Evolutionary conservation across 2,797 vertebrate genomes (phyloP).

Genomic region (Epinephelus coioides): DNA sequence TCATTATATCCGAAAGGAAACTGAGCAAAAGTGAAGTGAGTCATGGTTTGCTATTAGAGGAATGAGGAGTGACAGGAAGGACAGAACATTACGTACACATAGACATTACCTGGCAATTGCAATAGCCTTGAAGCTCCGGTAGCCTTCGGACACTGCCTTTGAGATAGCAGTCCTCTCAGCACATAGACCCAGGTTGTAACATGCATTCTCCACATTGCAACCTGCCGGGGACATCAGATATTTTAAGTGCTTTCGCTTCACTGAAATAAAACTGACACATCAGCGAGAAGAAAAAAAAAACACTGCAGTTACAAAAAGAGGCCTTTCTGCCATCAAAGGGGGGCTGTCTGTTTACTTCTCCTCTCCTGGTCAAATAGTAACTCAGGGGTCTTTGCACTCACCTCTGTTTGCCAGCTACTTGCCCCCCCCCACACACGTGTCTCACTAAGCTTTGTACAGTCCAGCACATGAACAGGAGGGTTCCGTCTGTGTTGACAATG

Average conservation of each 20-base stretch:
- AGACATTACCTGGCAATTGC: conserved; percentile 89
- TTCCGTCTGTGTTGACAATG: conserved; percentile 29
- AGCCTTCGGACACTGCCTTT: conserved; percentile 92
- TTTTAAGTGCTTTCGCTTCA: not conserved
- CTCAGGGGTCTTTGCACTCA: conserved; percentile 49
- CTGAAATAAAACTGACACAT: not conserved
- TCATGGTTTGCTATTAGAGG: not conserved
- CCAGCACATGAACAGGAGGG: conserved; percentile 3
- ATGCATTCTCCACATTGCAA: conserved; percentile 95
- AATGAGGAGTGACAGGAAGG: not conserved
- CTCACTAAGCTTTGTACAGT: conserved; percentile 22
- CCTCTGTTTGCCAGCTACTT: conserved; percentile 38
- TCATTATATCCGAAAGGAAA: not conserved
- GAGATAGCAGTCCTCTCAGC: conserved; percentile 91
- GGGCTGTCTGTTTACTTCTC: conserved; percentile 8
- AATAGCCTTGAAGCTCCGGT: conserved; percentile 90
- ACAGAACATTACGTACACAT: not conserved
- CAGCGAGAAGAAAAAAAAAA: not conserved
- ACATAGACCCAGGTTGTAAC: conserved; percentile 89
- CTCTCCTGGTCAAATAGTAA: conserved; percentile 38
- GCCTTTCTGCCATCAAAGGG: not conserved
- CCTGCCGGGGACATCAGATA: conserved; percentile 78
- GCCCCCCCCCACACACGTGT: conserved; percentile 22
- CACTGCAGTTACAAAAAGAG: not conserved
- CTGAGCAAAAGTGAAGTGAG: not conserved